Evolutionary conservation across 2,888 invertebrate species (phyloP).

Genomic region (Nomada goodeniana): DNA sequence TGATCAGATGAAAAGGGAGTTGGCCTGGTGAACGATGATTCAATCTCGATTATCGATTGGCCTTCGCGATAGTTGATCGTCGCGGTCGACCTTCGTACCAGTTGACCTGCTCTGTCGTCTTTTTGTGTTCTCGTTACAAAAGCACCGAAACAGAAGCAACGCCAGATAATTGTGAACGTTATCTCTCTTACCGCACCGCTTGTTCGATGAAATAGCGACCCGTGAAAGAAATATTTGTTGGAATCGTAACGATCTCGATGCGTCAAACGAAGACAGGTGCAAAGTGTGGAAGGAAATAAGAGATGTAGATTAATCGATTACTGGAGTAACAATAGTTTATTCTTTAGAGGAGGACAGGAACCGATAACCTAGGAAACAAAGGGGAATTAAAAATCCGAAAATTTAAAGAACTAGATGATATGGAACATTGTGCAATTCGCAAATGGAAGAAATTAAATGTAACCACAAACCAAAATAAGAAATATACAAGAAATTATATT

Average conservation of each 20-base stretch:
- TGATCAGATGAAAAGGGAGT: slow-evolving; percentile 16
- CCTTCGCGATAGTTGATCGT: slow-evolving; percentile 43
- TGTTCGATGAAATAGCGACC: slow-evolving; percentile 8
- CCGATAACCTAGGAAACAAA: neutral
- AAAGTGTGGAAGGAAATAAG: neutral
- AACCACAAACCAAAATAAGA: too few relatives aligned
- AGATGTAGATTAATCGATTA: neutral
- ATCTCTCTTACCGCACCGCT: slow-evolving; percentile 35
- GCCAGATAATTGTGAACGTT: slow-evolving; percentile 27
- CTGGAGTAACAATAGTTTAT: neutral
- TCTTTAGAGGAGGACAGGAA: too few relatives aligned
- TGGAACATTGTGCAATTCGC: too few relatives aligned
- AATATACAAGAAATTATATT: too few relatives aligned
- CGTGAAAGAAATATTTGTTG: slow-evolving; percentile 7
- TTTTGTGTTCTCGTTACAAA: slow-evolving; percentile 24
- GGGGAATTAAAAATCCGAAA: too few relatives aligned
- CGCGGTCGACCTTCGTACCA: slow-evolving; percentile 36
- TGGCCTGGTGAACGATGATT: slow-evolving; percentile 40
- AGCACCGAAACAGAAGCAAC: slow-evolving; percentile 34
- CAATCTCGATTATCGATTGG: slow-evolving; percentile 33
- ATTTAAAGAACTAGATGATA: neutral
- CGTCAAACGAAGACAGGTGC: neutral
- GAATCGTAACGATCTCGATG: neutral
- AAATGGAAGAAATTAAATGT: neutral
- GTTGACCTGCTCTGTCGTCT: slow-evolving; percentile 31